Evolutionary conservation across 2,113 vertebrate genomes (phyloP).

Genomic region (Centropus bengalensis): DNA sequence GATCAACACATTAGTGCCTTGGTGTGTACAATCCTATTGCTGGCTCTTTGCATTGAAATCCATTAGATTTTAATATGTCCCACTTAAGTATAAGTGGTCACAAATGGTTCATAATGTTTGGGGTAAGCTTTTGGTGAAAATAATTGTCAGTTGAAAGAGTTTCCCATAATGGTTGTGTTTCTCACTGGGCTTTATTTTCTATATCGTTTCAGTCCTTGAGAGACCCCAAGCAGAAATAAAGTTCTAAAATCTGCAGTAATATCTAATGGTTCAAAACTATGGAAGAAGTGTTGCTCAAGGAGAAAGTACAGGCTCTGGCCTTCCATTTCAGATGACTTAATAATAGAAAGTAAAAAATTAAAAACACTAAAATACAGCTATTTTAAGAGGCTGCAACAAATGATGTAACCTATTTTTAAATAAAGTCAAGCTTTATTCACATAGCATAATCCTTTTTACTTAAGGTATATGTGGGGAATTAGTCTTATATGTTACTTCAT

Average conservation of each 20-base stretch:
- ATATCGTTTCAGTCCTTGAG: neutral
- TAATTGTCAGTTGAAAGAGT: slow-evolving; percentile 55
- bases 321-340: slow-evolving; percentile 46
- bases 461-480: neutral
- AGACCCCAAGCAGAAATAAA: slow-evolving; percentile 8
- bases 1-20: slow-evolving; percentile 72
- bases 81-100: slow-evolving; percentile 73
- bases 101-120: slow-evolving; percentile 75
- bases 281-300: slow-evolving; percentile 41
- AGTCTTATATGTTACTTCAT: neutral
- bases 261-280: neutral
- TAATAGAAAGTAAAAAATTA: neutral
- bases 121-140: slow-evolving; percentile 69
- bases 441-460: slow-evolving; percentile 4
- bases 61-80: slow-evolving; percentile 78
- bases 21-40: slow-evolving; percentile 43
- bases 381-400: slow-evolving; percentile 2
- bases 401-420: neutral
- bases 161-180: slow-evolving; percentile 49
- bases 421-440: neutral
- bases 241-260: neutral
- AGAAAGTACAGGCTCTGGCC: neutral
- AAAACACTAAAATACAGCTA: neutral
- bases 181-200: slow-evolving; percentile 54
- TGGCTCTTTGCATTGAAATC: slow-evolving; percentile 53